These are phyloP conservation scores for Philopedon plagiatum DNA, from an alignment of 2,888 invertebrate species.

Conservation along the genomic window DNA sequence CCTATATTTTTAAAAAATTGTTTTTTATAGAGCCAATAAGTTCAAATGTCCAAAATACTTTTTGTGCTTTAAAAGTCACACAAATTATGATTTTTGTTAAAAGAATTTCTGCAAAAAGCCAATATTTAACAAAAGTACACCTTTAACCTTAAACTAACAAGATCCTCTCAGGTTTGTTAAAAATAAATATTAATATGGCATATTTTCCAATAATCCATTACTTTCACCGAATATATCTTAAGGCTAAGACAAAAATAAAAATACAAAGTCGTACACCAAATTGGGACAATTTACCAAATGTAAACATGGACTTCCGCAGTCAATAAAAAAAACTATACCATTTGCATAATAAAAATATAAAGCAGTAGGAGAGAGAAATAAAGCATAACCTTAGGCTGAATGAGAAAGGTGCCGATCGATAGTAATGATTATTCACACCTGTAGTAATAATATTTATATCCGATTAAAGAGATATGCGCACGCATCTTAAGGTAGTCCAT, in stretches of 20 bases:
- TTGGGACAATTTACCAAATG: conserved; percentile 33
- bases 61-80: too few relatives aligned
- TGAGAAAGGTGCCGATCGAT: conserved; percentile 32
- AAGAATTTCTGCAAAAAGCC: too few relatives aligned
- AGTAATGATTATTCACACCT: conserved; percentile 56
- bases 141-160: not conserved
- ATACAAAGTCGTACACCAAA: conserved; percentile 14
- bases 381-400: conserved; percentile 19
- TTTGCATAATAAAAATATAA: conserved; percentile 37
- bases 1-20: too few relatives aligned
- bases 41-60: too few relatives aligned
- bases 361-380: conserved; percentile 24
- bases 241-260: conserved; percentile 19
- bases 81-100: too few relatives aligned
- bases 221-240: conserved; percentile 20
- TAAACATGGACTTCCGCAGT: conserved; percentile 27
- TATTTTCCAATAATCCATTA: conserved; percentile 15
- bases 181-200: not conserved
- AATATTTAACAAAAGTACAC: not conserved
- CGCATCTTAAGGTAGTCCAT: conserved; percentile 64
- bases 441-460: conserved; percentile 54
- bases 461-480: conserved; percentile 58
- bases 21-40: too few relatives aligned
- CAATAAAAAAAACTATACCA: conserved; percentile 28
- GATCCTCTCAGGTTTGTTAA: not conserved